Evolutionary conservation across 2,797 vertebrate species (phyloP).

Genomic region (Lutra lutra): DNA sequence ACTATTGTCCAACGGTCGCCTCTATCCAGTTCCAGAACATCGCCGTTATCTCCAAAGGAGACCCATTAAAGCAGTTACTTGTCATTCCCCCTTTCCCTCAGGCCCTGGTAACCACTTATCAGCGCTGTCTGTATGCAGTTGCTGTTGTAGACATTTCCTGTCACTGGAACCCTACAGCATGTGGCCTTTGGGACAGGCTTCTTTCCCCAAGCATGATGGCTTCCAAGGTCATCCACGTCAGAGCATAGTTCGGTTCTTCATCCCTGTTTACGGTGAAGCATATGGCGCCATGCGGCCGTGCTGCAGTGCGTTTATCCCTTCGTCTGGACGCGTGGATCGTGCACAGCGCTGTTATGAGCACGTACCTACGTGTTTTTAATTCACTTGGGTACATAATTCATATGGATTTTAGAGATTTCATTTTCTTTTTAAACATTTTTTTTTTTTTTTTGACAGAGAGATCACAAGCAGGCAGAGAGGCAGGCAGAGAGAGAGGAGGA

Average conservation of each 20-base stretch:
- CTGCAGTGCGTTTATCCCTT: background rate
- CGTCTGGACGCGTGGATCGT: background rate
- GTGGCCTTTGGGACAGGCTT: background rate
- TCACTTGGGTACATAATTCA: background rate
- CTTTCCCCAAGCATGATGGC: background rate
- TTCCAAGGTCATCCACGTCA: background rate
- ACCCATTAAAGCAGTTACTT: background rate
- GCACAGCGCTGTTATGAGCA: background rate
- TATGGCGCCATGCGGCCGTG: fast-evolving
- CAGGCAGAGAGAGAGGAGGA: too few species aligned
- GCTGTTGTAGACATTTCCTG: too few species aligned
- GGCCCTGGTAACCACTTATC: background rate
- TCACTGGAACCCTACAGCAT: background rate
- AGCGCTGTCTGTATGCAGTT: background rate
- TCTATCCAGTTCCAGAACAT: background rate
- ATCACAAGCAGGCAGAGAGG: too few species aligned
- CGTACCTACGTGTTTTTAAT: background rate
- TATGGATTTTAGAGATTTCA: background rate
- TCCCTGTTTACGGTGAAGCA: background rate
- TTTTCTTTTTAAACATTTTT: too few species aligned
- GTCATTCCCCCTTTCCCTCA: background rate
- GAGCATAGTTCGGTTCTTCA: background rate
- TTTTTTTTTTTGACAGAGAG: too few species aligned
- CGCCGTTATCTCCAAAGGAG: background rate
- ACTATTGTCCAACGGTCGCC: too few species aligned